Evolutionary conservation across 2,113 vertebrate genomes (phyloP).

Genomic region (Atrichornis clamosus): DNA sequence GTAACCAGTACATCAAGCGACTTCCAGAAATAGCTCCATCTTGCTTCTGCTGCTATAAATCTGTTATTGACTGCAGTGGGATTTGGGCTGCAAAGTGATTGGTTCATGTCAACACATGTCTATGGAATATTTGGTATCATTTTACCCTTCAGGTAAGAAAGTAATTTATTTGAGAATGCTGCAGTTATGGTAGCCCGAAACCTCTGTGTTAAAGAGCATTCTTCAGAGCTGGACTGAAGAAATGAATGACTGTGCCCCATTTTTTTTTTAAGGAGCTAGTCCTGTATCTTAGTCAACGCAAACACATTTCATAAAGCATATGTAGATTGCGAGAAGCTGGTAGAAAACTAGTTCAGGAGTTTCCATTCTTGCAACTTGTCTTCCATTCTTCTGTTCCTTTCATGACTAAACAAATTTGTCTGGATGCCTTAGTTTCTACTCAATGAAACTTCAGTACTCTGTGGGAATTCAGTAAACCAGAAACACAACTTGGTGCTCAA

Average conservation of each 20-base stretch:
- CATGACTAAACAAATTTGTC: slow-evolving; percentile 54
- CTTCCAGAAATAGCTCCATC: background rate
- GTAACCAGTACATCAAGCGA: background rate
- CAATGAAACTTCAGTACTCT: slow-evolving; percentile 51
- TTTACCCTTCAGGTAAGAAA: background rate
- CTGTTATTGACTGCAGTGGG: background rate
- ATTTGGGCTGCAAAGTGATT: background rate
- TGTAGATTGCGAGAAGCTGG: background rate
- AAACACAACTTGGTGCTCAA: background rate
- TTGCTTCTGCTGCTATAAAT: background rate
- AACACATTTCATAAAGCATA: slow-evolving; percentile 37
- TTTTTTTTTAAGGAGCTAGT: slow-evolving; percentile 13
- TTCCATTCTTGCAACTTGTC: slow-evolving; percentile 44
- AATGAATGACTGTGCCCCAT: background rate
- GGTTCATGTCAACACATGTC: background rate
- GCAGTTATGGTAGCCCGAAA: background rate
- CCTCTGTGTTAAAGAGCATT: background rate
- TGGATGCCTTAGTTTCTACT: slow-evolving; percentile 29
- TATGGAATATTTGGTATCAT: background rate
- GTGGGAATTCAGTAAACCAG: slow-evolving; percentile 37
- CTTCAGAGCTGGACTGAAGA: background rate
- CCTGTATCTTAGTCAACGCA: slow-evolving; percentile 21
- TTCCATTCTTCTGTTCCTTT: slow-evolving; percentile 47
- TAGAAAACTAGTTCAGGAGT: slow-evolving; percentile 47
- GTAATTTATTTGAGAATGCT: background rate